A percentile compares a stretch with the other conserved stretches of the same genome.
Conservation (phyloP, 2,888 invertebrate genomes). For the Dichetophora obliterata region DNA sequence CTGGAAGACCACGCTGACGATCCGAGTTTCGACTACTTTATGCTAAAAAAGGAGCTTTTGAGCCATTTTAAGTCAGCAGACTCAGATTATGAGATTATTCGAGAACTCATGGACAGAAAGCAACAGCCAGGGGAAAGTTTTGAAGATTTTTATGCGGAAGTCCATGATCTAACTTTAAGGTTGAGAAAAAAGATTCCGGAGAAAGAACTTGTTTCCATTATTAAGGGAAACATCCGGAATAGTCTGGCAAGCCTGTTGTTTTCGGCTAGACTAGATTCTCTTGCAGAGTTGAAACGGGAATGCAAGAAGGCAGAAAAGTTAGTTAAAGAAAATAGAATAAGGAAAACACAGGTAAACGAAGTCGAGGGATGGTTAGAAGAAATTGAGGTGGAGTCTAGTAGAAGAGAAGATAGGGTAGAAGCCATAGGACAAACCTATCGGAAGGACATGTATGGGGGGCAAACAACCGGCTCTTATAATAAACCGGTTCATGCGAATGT, state of each 20-base stretch:
- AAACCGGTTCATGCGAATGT: not conserved
- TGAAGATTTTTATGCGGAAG: slow-evolving; percentile 37
- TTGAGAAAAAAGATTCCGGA: slow-evolving; percentile 26
- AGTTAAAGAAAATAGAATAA: not conserved
- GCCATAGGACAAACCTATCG: not conserved
- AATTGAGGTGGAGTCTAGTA: not conserved
- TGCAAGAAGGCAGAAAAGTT: not conserved
- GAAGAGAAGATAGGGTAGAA: not conserved
- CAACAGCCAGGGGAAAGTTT: slow-evolving; percentile 20
- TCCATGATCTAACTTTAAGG: slow-evolving; percentile 29
- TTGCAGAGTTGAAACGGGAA: not conserved
- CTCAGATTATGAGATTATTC: slow-evolving; percentile 34
- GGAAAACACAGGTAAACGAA: not conserved
- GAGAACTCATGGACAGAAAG: slow-evolving; percentile 29
- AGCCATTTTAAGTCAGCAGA: slow-evolving; percentile 20
- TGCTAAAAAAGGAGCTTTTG: slow-evolving; percentile 15
- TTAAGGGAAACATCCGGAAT: not conserved
- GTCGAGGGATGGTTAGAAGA: not conserved
- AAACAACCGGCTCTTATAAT: not conserved
- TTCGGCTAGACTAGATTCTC: not conserved
- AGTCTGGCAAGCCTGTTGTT: not conserved
- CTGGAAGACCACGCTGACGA: slow-evolving; percentile 33
- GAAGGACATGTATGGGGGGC: not conserved
- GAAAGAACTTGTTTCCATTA: not conserved
- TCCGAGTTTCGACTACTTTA: slow-evolving; percentile 24